phyloP scores from a whole-genome alignment of 2,888 invertebrate genomes.

The Troides oblongomaculatus region DNA sequence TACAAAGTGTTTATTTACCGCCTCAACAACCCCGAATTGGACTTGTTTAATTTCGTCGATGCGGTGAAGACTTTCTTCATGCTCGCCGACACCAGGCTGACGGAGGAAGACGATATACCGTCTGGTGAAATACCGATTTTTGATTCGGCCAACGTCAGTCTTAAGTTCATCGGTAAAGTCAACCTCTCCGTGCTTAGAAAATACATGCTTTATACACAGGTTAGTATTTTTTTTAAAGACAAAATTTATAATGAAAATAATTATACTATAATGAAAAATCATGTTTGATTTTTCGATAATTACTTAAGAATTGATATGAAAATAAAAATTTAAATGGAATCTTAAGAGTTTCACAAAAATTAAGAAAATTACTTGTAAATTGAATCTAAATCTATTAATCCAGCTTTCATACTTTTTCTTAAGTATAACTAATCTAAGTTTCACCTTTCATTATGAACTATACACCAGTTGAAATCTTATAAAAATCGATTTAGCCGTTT shows the following conservation, averaged over 20 bases:
- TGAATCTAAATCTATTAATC: not conserved
- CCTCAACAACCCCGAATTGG: conserved; percentile 81
- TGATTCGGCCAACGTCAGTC: conserved; percentile 82
- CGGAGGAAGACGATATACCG: conserved; percentile 80
- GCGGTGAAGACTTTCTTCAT: conserved; percentile 86
- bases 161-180: conserved; percentile 83
- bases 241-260: too few relatives aligned
- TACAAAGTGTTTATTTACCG: conserved; percentile 84
- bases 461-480: too few relatives aligned
- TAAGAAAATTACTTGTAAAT: too few relatives aligned
- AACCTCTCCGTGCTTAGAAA: conserved; percentile 82
- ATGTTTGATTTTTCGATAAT: too few relatives aligned
- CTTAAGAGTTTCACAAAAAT: too few relatives aligned
- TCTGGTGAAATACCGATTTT: conserved; percentile 86
- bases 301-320: too few relatives aligned
- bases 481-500: too few relatives aligned
- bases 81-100: conserved; percentile 85
- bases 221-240: conserved; percentile 40
- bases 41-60: conserved; percentile 83
- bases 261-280: too few relatives aligned
- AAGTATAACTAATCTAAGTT: too few relatives aligned
- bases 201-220: conserved; percentile 87
- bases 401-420: too few relatives aligned
- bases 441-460: too few relatives aligned
- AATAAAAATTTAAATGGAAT: too few relatives aligned